These are phyloP conservation scores for Chloebia gouldiae DNA, from an alignment of 2,113 vertebrate genomes.

Conservation along the genomic window DNA sequence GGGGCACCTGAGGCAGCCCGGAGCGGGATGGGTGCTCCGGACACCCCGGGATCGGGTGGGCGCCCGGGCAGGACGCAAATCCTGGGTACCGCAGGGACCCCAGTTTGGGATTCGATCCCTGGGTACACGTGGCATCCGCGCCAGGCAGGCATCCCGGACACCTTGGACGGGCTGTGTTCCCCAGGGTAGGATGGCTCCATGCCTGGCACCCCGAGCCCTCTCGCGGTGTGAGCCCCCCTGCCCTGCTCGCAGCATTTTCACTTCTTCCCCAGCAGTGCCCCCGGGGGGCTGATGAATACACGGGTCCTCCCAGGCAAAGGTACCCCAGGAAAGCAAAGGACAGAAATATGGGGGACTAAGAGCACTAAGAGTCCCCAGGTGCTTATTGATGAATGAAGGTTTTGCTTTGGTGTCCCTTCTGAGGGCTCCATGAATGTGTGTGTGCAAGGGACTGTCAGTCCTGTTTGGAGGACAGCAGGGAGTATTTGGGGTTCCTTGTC, in stretches of 20 bases:
- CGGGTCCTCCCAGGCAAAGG: not conserved
- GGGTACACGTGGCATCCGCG: rapidly evolving
- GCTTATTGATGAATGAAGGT: not conserved
- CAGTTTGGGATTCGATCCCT: not conserved
- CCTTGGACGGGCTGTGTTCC: not conserved
- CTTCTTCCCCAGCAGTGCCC: not conserved
- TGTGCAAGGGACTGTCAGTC: not conserved
- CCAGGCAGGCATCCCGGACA: not conserved
- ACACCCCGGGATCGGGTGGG: not conserved
- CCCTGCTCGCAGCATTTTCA: not conserved
- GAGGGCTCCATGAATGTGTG: not conserved
- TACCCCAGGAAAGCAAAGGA: not conserved
- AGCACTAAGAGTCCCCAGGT: not conserved
- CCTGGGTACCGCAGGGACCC: not conserved
- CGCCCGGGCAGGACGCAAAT: not conserved
- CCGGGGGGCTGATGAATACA: not conserved
- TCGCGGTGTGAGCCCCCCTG: not conserved
- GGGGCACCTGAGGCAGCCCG: not conserved
- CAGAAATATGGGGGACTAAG: not conserved
- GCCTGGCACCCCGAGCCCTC: not conserved
- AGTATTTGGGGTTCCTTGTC: not conserved
- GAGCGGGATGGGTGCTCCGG: not conserved
- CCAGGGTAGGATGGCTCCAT: not conserved
- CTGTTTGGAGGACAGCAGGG: not conserved
- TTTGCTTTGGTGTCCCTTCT: not conserved